These are phyloP conservation scores for Etia nguti DNA, from an alignment of 2,113 vertebrate genomes.

Conservation along the genomic window DNA sequence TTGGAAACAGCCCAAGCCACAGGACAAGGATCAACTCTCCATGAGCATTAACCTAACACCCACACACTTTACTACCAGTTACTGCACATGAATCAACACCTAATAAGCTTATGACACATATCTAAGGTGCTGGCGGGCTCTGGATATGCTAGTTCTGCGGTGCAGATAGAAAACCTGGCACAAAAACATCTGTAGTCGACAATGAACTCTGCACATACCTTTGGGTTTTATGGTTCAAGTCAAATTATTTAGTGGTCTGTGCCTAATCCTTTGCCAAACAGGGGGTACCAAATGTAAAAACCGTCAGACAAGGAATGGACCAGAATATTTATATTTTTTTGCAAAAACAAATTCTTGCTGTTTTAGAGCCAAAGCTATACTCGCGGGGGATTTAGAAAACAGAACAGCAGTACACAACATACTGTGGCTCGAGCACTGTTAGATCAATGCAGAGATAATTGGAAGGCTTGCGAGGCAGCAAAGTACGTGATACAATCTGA, in stretches of 20 bases:
- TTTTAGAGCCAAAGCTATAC: neutral
- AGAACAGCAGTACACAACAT: neutral
- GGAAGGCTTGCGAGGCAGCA: neutral
- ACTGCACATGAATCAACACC: constrained; percentile 42
- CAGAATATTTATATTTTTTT: constrained; percentile 23
- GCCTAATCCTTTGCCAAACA: constrained; percentile 5
- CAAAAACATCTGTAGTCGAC: neutral
- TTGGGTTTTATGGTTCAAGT: constrained; percentile 11
- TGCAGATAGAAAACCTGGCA: neutral
- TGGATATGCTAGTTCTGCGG: neutral
- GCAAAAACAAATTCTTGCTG: neutral
- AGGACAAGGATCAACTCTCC: constrained; percentile 62
- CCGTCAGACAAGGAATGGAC: neutral
- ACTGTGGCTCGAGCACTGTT: neutral
- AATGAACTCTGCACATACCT: constrained; percentile 15
- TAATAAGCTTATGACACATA: constrained; percentile 33
- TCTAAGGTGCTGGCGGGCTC: neutral
- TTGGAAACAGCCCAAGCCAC: constrained; percentile 58
- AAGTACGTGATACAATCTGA: neutral
- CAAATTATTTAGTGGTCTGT: constrained; percentile 31
- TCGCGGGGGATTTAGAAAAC: neutral
- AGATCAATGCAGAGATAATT: neutral
- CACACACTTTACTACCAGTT: constrained; percentile 45
- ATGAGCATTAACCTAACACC: constrained; percentile 44
- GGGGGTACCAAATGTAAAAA: neutral